A percentile compares a stretch with the other conserved stretches of the same genome.
These are phyloP conservation scores for Aulostomus chinensis DNA, from an alignment of 2,797 vertebrate genomes.

Conservation along the genomic window DNA sequence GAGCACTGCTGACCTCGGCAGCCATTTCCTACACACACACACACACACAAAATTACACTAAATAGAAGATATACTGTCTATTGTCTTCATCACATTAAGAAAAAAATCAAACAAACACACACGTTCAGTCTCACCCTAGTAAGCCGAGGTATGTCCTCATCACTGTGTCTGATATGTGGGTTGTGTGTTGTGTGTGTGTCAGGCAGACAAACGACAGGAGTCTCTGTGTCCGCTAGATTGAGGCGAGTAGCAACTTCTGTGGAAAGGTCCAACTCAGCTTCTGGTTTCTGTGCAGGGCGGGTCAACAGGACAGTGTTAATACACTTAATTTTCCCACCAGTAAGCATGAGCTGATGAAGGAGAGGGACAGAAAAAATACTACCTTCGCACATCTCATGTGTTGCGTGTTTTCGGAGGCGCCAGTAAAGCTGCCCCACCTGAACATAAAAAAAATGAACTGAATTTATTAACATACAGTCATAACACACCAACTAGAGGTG, in stretches of 20 bases:
- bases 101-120: neutral
- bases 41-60: neutral
- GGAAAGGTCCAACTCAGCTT: conserved; percentile 76
- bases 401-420: conserved; percentile 49
- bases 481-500: too few relatives aligned
- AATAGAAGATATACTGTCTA: neutral
- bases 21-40: conserved; percentile 86
- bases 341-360: neutral
- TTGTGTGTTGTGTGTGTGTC: conserved; percentile 32
- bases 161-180: conserved; percentile 45
- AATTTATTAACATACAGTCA: neutral
- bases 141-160: conserved; percentile 81
- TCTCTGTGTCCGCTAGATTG: conserved; percentile 76
- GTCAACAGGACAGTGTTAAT: neutral
- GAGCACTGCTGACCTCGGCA: conserved; percentile 81
- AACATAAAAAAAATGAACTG: neutral
- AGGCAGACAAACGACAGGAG: conserved; percentile 39
- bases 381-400: conserved; percentile 58
- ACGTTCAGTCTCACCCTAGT: conserved; percentile 79
- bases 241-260: conserved; percentile 80
- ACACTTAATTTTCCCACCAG: neutral
- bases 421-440: conserved; percentile 56
- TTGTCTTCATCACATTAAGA: too few relatives aligned
- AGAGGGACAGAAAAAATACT: conserved; percentile 5
- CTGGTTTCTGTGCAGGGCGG: conserved; percentile 53